Evolutionary conservation across 2,113 vertebrate genomes (phyloP).

Genomic region (Tinamus guttatus): DNA sequence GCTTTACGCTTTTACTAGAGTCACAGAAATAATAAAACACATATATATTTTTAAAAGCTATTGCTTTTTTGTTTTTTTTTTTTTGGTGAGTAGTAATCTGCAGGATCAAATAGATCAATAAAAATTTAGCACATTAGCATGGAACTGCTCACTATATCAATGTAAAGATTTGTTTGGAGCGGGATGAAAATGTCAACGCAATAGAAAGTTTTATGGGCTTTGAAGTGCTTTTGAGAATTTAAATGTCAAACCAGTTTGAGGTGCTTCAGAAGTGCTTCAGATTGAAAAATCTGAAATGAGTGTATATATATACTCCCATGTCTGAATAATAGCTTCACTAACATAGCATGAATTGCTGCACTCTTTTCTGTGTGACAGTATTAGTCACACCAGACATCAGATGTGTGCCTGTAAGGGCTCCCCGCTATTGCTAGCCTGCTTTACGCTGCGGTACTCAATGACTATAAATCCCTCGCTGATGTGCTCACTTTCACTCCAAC

Average conservation of each 20-base stretch:
- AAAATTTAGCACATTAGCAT: not conserved
- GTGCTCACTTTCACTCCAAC: not conserved
- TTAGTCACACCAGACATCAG: not conserved
- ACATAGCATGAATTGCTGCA: not conserved
- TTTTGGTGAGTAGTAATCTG: not conserved
- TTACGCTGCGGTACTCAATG: not conserved
- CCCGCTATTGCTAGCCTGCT: rapidly evolving
- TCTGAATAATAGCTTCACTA: not conserved
- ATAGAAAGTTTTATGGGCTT: not conserved
- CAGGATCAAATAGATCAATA: not conserved
- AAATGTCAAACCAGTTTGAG: not conserved
- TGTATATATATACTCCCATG: not conserved
- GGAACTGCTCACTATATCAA: not conserved
- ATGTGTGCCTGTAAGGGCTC: not conserved
- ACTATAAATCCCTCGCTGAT: not conserved
- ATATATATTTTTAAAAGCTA: not conserved
- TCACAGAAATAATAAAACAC: not conserved
- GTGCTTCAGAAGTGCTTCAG: not conserved
- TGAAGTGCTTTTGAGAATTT: not conserved
- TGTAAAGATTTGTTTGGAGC: not conserved
- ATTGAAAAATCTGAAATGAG: not conserved
- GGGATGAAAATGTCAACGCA: not conserved
- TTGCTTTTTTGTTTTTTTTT: not conserved
- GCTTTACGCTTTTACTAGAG: not conserved
- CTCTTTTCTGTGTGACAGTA: not conserved